Percentiles rank a stretch among this genome's conserved stretches.
Conservation (phyloP, 35 echinoderm and acorn worm genomes). For the Lytechinus variegatus region DNA sequence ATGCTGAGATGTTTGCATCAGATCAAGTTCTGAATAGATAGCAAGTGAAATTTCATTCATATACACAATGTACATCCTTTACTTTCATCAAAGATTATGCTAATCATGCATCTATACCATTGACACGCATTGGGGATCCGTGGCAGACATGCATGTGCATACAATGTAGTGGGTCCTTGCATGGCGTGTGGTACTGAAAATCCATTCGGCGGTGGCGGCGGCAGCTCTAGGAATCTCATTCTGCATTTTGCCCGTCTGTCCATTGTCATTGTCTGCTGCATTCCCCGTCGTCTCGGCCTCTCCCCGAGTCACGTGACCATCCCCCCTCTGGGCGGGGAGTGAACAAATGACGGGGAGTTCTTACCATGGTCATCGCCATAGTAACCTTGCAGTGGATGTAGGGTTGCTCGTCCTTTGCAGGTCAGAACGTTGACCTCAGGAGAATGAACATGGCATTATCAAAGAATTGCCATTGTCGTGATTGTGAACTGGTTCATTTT, state of each 20-base stretch:
- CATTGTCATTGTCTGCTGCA: slow-evolving; percentile 1
- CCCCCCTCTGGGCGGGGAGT: neutral
- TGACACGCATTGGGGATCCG: neutral
- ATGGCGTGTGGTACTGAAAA: neutral
- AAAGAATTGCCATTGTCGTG: neutral
- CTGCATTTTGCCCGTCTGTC: neutral
- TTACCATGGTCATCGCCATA: neutral
- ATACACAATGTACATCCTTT: neutral
- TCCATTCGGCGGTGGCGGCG: neutral
- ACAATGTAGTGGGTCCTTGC: neutral
- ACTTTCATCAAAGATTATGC: neutral
- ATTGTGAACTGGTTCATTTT: neutral
- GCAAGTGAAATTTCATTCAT: too few relatives aligned
- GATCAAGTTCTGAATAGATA: too few relatives aligned
- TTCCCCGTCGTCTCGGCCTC: slow-evolving; percentile 14
- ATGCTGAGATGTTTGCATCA: too few relatives aligned
- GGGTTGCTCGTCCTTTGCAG: neutral
- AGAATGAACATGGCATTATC: neutral
- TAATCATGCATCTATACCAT: neutral
- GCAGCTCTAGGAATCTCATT: neutral
- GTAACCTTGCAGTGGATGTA: neutral
- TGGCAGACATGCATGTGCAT: neutral
- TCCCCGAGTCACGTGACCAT: neutral
- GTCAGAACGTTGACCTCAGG: neutral
- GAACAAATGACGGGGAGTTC: neutral